Evolutionary conservation across 2,113 vertebrate species (phyloP).

Genomic region (Dasyprocta punctata): DNA sequence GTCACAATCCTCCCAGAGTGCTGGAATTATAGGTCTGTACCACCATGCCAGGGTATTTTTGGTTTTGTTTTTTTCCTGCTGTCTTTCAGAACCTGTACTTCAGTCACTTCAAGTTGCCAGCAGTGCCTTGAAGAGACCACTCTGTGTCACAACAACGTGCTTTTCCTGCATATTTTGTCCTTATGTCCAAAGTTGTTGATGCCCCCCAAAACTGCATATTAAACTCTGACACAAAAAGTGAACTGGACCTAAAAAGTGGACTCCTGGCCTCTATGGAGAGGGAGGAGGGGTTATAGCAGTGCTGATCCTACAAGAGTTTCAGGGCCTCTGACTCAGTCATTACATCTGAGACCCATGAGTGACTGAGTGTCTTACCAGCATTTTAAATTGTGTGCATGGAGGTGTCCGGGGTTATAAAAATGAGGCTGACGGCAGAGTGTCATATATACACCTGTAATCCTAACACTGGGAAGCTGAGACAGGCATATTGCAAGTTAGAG

Average conservation of each 20-base stretch:
- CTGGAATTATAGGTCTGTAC: not conserved
- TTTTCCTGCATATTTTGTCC: not conserved
- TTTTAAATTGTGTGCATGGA: not conserved
- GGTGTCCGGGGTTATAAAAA: not conserved
- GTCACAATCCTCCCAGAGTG: not conserved
- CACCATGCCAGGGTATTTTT: not conserved
- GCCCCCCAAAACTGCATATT: not conserved
- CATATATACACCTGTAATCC: not conserved
- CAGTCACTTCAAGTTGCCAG: not conserved
- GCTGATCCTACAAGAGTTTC: not conserved
- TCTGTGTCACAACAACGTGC: not conserved
- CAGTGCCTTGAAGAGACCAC: not conserved
- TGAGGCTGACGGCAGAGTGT: not conserved
- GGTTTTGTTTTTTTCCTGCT: not conserved
- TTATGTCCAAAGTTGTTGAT: not conserved
- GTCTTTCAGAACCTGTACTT: not conserved
- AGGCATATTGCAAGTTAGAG: not conserved
- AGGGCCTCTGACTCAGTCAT: not conserved
- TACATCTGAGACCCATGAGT: not conserved
- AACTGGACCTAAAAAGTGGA: not conserved
- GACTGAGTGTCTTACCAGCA: not conserved
- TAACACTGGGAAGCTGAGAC: not conserved
- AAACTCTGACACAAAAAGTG: not conserved
- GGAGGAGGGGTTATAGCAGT: too few relatives aligned
- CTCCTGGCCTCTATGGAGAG: not conserved